Conservation (phyloP, 2,797 vertebrate species). For the Alectoris magna region DNA sequence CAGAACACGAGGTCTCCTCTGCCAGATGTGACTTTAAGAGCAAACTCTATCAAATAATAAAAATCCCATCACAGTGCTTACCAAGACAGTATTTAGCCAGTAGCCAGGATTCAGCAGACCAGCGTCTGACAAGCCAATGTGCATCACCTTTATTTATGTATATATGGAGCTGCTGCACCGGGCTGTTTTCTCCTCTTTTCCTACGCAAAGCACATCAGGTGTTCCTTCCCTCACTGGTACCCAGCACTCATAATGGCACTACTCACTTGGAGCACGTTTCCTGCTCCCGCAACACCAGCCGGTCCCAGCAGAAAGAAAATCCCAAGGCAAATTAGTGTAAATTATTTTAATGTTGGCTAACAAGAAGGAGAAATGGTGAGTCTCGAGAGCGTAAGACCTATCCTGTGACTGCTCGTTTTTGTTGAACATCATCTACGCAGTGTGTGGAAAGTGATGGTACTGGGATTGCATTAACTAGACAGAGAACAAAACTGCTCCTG, state of each 20-base stretch:
- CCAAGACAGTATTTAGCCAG: slow-evolving; percentile 37
- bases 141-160: slow-evolving; percentile 32
- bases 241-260: not conserved
- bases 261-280: not conserved
- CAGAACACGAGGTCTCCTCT: not conserved
- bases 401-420: not conserved
- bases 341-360: slow-evolving; percentile 61
- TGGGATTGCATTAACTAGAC: not conserved
- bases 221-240: not conserved
- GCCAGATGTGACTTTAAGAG: slow-evolving; percentile 19
- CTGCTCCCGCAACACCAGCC: not conserved
- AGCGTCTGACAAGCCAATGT: slow-evolving; percentile 31
- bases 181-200: not conserved
- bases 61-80: not conserved
- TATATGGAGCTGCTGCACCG: not conserved
- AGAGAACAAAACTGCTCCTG: not conserved
- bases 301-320: not conserved
- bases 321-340: slow-evolving; percentile 41
- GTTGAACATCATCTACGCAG: not conserved
- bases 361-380: not conserved
- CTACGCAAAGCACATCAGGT: slow-evolving; percentile 16
- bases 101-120: not conserved
- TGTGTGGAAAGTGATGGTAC: not conserved
- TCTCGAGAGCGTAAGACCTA: not conserved
- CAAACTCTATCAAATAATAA: slow-evolving; percentile 34